phyloP scores from a whole-genome alignment of 2,113 vertebrate genomes.

The Ameiurus melas region DNA sequence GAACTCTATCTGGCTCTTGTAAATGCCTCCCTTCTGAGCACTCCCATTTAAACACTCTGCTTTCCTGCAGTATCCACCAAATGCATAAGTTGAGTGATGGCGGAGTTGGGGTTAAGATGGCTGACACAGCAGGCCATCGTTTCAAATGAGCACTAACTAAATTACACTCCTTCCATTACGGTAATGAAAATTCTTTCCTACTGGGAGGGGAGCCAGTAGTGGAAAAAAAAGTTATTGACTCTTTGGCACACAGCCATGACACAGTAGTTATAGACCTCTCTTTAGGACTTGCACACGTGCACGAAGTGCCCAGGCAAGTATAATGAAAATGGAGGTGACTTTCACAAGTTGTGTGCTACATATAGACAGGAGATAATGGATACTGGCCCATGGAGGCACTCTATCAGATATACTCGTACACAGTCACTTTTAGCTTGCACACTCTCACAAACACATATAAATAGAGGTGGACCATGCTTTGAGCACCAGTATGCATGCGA shows the following conservation, averaged over 20 bases:
- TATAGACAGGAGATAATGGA: conserved; percentile 32
- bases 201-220: conserved; percentile 41
- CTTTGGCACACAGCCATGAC: conserved; percentile 56
- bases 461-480: conserved; percentile 45
- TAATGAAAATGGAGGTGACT: conserved; percentile 34
- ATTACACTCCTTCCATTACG: conserved; percentile 75
- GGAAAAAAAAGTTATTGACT: conserved; percentile 33
- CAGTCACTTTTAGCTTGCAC: conserved; percentile 14
- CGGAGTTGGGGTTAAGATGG: conserved; percentile 58
- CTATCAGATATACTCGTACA: conserved; percentile 23
- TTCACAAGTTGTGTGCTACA: conserved; percentile 43
- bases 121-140: conserved; percentile 74
- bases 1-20: conserved; percentile 47
- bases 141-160: conserved; percentile 70
- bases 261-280: conserved; percentile 39
- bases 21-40: conserved; percentile 59
- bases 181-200: conserved; percentile 67
- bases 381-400: conserved; percentile 34
- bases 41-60: conserved; percentile 31
- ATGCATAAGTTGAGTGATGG: conserved; percentile 54
- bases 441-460: conserved; percentile 32
- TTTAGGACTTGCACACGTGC: conserved; percentile 19
- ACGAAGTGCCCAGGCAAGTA: conserved; percentile 31
- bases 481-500: conserved; percentile 51
- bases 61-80: conserved; percentile 43